These are phyloP conservation scores for Pipra filicauda DNA, from an alignment of 2,113 vertebrate species.

Conservation along the genomic window DNA sequence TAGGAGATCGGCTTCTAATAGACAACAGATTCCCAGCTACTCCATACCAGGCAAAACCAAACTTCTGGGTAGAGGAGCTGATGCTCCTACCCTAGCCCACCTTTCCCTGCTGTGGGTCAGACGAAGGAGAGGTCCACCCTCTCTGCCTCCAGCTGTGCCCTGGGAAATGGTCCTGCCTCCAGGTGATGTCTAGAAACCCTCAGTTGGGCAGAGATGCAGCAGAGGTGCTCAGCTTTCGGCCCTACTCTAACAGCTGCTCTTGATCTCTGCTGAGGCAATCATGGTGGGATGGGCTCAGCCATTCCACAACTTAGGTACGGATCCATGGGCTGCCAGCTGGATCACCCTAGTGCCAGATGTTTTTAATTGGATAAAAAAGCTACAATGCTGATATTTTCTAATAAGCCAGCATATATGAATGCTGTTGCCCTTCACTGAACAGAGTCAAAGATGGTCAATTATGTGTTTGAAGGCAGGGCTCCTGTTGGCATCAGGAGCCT, in stretches of 20 bases:
- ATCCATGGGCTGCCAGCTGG: constrained; percentile 35
- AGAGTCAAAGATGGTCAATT: not conserved
- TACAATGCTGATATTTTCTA: constrained; percentile 16
- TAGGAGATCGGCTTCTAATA: not conserved
- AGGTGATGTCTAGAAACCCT: not conserved
- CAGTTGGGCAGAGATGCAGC: not conserved
- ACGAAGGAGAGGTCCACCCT: not conserved
- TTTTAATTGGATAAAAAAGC: constrained; percentile 53
- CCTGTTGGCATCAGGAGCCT: not conserved
- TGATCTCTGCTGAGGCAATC: not conserved
- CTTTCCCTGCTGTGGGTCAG: not conserved
- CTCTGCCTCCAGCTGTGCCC: not conserved
- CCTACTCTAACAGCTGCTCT: not conserved
- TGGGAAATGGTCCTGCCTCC: not conserved
- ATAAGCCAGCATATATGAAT: not conserved
- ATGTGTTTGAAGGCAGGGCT: not conserved
- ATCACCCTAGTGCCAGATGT: constrained; percentile 10
- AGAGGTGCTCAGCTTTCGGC: not conserved
- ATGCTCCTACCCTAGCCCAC: not conserved
- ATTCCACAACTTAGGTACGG: not conserved
- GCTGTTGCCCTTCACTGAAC: not conserved
- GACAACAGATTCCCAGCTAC: not conserved
- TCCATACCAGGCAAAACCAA: not conserved
- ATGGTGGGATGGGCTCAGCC: not conserved
- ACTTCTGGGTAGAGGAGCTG: not conserved